Evolutionary conservation across 2,113 vertebrate species (phyloP), one percentile per base, ranked within the genome.

Genomic region (Lophotis ruficrista): DNA sequence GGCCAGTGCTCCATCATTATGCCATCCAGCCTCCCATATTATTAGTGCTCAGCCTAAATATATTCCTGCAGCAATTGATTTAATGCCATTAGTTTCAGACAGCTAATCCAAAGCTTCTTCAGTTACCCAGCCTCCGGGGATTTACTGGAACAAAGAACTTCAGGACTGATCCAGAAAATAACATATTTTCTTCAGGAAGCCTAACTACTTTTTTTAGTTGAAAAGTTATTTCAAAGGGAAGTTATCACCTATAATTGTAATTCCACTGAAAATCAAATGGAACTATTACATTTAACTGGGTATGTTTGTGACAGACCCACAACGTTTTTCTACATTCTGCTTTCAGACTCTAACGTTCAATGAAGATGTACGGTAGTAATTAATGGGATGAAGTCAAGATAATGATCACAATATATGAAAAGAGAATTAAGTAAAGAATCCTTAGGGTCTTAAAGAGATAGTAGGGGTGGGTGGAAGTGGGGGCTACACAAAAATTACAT

Each of bases 11-110:
- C 93, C 83, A 86, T 97, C 96, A 91, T 89, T 79, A 16, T 97
- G 93, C 61, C 93, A 96, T 45, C 53, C 78, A 84, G 81, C 73
- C 75, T 93, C 91, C 77, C 65, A 35, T 60, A 48, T 86, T 87
- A 94, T 94, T 96, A 92, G 91, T 91, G 93, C 69, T 91, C 68
- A 71, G 77, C 80, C 93, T 96, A 97, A 96, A 89, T 94, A 84
- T 76, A 96, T 95, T 95, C 94, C 33, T 61, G 77, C 28, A 94
- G 77, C 87, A 94, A 96, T 94, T 94, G 96, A 96, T 97, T 96
- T 94, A 93, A 93, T 93, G 81, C 66, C 87, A 90, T 96, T 95
- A 93, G 87, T 89, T 96, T 87, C 91, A 94, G 87, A 65, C 51
- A 79, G 73, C 94, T 97, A 89, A 92, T 89, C 89, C 87, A 95